Base-by-base conservation (phyloP, 2,113 vertebrate genomes). In the Silurus meridionalis region DNA sequence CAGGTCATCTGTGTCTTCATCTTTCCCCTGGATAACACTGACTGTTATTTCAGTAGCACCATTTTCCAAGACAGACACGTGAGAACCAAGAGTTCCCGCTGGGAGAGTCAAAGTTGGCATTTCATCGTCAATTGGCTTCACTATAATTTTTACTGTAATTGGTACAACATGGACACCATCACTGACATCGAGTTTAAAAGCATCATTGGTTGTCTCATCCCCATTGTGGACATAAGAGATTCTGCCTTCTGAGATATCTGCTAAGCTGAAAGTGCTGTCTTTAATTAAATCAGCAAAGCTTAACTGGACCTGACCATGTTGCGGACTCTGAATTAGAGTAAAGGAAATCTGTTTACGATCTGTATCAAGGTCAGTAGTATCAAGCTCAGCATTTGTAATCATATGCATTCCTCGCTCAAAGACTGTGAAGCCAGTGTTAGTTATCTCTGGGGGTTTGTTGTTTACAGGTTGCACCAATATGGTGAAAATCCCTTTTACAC, bases 401-500 rank as follows among this genome's bases (percentile, higher is more conserved):
- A 96, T 85, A 66, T 97, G 96, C 64, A 93, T 93, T 77, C 96
- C 96, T 7, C 92, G 94, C 88, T 97, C 96, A 83, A 93, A 92
- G 79, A 98, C 89, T 2, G 93, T 90, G 53, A 99, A 97, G 85
- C 97, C 98, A 0, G 96, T 97, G 91, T 98, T 99, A 58, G 95
- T 97, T 79, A 99, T 97, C 94, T 96, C 95, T 0, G 98, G 97
- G 4, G 98, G 97, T 83, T 97, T 98, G 90, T 98, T 98, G 93
- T 99, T 95, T 85, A 97, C 96, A 0, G 98, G 97, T 88, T 98
- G 96, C 64, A 99, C 84, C 88, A 96, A 96, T 80, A 99, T 94
- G 0, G 95, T 96, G 82, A 98, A 98, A 23, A 93, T 94, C 6
- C 97, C 97, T 50, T 93, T 88, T 0, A 94, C 95, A 0, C 91